Base-by-base conservation (phyloP, 2,113 vertebrate genomes). In the Tilapia sparmanii region DNA sequence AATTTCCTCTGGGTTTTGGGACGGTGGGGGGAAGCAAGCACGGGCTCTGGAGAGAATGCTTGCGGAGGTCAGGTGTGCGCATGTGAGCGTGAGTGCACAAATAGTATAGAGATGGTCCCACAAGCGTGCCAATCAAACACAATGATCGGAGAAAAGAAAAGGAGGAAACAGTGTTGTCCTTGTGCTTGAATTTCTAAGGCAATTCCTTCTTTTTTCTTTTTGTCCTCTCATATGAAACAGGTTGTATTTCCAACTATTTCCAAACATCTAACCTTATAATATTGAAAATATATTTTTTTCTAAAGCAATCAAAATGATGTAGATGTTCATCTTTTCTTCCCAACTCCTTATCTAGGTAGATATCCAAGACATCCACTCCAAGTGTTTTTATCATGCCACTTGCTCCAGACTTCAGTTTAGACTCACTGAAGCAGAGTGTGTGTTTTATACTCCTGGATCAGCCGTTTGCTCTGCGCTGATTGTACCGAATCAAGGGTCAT, bases 1-100 rank as follows among this genome's bases (percentile, higher is more conserved):
- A 96, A 97, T 97, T 98, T 98, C 97, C 97, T 98, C 95, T 96
- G 97, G 97, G 97, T 97, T 96, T 97, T 95, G 90, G 42, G 71
- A 52, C n/a, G 22, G 35, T 76, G 66, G 89, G 59, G 73, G 83
- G 82, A 66, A 85, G 71, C 80, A 68, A 66, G 83, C 59, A 81
- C 19, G 0, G 29, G 54, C 81, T 82, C 87, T 89, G 78, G 81
- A 91, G 93, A 88, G 81, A 86, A 50, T 81, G 86, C 61, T 76
- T 9, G 82, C 79, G 85, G 89, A 93, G 90, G 93, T 92, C 87
- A 87, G 61, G 82, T 83, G 85, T 61, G 76, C 38, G 57, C 55
- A 76, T 61, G 81, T 66, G 54, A 81, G 82, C 63, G 83, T 57
- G 81, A 45, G 86, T 71, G 50, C 24, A 10, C 53, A 33, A 81